These are phyloP conservation scores for Phortica variegata DNA, from an alignment of 1,140 invertebrate species.

Conservation along the genomic window DNA sequence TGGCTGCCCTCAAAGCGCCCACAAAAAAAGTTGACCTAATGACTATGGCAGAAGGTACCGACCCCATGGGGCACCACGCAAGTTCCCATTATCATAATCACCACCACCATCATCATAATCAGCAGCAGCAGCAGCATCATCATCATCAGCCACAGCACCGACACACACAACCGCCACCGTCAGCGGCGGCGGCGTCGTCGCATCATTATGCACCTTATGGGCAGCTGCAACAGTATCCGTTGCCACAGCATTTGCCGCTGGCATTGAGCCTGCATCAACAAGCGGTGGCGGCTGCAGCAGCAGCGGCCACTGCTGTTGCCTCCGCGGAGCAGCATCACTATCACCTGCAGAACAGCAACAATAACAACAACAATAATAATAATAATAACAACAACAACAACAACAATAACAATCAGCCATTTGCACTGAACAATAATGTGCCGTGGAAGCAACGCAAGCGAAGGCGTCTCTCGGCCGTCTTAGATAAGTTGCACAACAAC, in stretches of 20 bases:
- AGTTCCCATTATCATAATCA: constrained; percentile 42
- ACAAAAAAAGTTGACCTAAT: constrained; percentile 54
- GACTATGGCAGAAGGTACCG: constrained; percentile 58
- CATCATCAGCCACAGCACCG: constrained; percentile 27
- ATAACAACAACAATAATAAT: constrained; percentile 59
- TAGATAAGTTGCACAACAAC: constrained; percentile 67
- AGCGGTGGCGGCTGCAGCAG: constrained; percentile 41
- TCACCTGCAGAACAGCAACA: too few relatives aligned
- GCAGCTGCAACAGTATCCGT: constrained; percentile 31
- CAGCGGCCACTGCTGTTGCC: constrained; percentile 28
- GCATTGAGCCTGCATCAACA: constrained; percentile 36
- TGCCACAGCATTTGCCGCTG: constrained; percentile 27
- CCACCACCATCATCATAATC: constrained; percentile 36
- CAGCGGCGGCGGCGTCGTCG: constrained; percentile 16
- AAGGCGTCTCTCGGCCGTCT: constrained; percentile 72
- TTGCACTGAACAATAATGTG: constrained; percentile 65
- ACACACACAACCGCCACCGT: constrained; percentile 7
- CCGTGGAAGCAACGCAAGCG: constrained; percentile 67
- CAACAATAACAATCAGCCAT: constrained; percentile 62
- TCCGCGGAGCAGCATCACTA: constrained; percentile 25
- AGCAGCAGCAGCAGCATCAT: constrained; percentile 30
- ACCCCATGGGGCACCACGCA: constrained; percentile 57
- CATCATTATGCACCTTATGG: constrained; percentile 35
- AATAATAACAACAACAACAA: constrained; percentile 56
- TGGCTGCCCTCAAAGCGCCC: constrained; percentile 18